Evolutionary conservation across 2,797 vertebrate genomes (phyloP).

Genomic region (Glossophaga mutica): DNA sequence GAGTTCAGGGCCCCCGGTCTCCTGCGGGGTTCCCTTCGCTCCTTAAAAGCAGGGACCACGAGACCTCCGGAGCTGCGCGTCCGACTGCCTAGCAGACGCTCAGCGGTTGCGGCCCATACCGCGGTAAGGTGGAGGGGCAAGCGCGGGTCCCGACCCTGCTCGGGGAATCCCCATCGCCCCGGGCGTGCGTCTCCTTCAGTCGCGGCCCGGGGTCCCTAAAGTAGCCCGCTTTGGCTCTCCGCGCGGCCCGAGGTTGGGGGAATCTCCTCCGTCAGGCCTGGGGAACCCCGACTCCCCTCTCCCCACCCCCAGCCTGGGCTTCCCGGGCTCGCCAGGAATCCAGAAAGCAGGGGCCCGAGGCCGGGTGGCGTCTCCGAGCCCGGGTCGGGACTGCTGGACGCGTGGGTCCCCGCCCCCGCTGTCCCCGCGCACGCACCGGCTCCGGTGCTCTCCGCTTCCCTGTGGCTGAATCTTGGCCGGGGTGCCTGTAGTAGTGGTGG

Average conservation of each 20-base stretch:
- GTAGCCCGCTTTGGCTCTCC: conserved; percentile 27
- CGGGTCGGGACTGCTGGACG: conserved; percentile 20
- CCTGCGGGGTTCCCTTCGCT: conserved; percentile 58
- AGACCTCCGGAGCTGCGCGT: conserved; percentile 41
- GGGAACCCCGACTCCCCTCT: conserved; percentile 63
- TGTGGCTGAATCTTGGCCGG: conserved; percentile 47
- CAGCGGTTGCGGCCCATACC: conserved; percentile 21
- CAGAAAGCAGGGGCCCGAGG: conserved; percentile 43
- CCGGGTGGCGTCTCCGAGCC: conserved; percentile 32
- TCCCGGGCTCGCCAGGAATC: conserved; percentile 14
- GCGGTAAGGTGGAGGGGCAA: conserved; percentile 62
- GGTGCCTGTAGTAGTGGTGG: conserved; percentile 27
- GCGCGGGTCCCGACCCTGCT: conserved; percentile 40
- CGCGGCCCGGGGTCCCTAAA: conserved; percentile 45
- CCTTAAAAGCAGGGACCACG: conserved; percentile 20
- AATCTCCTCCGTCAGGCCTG: conserved; percentile 47
- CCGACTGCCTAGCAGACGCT: conserved; percentile 37
- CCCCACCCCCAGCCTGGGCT: conserved; percentile 50
- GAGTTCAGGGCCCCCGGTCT: conserved; percentile 61
- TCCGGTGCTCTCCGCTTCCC: conserved; percentile 67
- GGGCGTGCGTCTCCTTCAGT: conserved; percentile 24
- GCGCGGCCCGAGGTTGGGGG: conserved; percentile 26
- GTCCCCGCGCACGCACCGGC: conserved; percentile 73
- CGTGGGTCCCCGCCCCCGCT: conserved; percentile 51
- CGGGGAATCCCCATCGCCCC: conserved; percentile 34